A percentile compares a stretch with the other conserved stretches of the same genome.
Evolutionary conservation across 1,140 invertebrate species (phyloP).

Genomic region (Cotesia chilonis): DNA sequence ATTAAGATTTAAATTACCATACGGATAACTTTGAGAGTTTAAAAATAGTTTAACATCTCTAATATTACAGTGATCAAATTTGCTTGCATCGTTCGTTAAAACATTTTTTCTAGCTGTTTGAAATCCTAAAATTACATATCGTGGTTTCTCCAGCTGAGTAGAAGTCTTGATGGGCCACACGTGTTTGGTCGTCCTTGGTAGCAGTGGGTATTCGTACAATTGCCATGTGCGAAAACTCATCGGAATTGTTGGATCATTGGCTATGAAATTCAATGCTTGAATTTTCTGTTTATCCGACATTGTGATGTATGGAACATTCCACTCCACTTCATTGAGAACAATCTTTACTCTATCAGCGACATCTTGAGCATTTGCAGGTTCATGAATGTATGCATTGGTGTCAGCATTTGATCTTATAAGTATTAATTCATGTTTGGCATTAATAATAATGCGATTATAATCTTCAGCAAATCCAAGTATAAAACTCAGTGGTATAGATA

Average conservation of each 20-base stretch:
- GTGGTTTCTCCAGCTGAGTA: conserved; percentile 32
- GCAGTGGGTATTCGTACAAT: conserved; percentile 50
- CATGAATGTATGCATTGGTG: conserved; percentile 31
- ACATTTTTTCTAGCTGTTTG: no score
- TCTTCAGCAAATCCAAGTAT: conserved; percentile 44
- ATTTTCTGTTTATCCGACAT: no score
- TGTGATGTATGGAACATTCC: no score
- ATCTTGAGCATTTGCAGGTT: conserved; percentile 24
- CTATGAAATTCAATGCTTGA: no score
- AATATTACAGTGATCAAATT: no score
- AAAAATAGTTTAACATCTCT: conserved; percentile 37
- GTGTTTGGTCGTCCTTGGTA: conserved; percentile 44
- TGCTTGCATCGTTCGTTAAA: no score
- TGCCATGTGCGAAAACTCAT: no score
- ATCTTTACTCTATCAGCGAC: no score
- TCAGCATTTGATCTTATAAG: conserved; percentile 40
- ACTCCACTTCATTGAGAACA: no score
- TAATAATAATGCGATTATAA: conserved; percentile 43
- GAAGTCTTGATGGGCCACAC: conserved; percentile 42
- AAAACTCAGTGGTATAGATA: conserved; percentile 36
- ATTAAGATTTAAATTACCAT: conserved; percentile 33
- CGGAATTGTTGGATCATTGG: no score
- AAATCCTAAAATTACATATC: no score
- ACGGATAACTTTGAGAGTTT: conserved; percentile 37
- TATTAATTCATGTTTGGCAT: conserved; percentile 36